Conservation (phyloP, 2,888 invertebrate species). For the Zygaena filipendulae region DNA sequence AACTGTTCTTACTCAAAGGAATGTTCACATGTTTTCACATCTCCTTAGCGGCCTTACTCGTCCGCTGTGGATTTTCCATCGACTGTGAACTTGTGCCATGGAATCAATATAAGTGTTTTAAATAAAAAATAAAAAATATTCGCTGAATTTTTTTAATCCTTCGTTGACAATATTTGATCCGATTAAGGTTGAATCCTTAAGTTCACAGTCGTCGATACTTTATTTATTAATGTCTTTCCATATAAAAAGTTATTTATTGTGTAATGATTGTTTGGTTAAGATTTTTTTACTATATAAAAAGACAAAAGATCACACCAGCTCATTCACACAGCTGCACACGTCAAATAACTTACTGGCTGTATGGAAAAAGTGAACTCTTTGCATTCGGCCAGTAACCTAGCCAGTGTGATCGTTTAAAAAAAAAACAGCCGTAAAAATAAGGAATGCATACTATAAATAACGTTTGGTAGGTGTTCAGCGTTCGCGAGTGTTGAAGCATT, state of each 20-base stretch:
- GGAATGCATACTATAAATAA: conserved; percentile 66
- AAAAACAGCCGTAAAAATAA: too few species aligned
- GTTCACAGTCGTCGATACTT: too few species aligned
- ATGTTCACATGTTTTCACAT: conserved; percentile 52
- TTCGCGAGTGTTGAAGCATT: conserved; percentile 40
- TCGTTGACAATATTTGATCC: too few species aligned
- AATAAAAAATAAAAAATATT: conserved; percentile 29
- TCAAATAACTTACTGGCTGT: conserved; percentile 19
- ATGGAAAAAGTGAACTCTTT: not conserved
- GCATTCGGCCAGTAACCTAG: conserved; percentile 4
- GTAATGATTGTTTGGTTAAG: conserved; percentile 57
- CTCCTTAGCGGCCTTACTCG: too few species aligned
- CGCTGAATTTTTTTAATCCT: too few species aligned
- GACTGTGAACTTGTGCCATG: conserved; percentile 15
- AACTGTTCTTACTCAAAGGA: conserved; percentile 43
- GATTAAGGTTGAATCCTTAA: too few species aligned
- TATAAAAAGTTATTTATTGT: conserved; percentile 49
- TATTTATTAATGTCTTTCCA: too few species aligned
- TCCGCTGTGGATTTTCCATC: too few species aligned
- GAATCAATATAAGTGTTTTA: conserved; percentile 20
- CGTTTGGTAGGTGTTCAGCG: conserved; percentile 54
- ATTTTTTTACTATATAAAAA: too few species aligned
- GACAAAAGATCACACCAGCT: conserved; percentile 40
- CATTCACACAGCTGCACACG: conserved; percentile 27
- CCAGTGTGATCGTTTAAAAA: conserved; percentile 20